Evolutionary conservation across 2,888 invertebrate species (phyloP).

Genomic region (Drosophila seclusa): DNA sequence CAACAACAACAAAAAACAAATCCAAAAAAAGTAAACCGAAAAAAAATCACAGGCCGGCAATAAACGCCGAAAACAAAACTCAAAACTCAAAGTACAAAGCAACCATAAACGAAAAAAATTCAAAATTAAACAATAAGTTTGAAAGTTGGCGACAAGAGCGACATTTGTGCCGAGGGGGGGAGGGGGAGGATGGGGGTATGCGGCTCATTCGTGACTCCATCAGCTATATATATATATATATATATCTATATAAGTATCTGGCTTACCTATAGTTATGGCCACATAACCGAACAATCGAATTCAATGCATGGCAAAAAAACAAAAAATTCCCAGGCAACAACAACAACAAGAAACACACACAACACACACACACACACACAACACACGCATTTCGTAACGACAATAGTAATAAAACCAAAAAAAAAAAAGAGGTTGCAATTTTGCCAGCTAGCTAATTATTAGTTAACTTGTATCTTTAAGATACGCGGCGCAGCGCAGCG

Average conservation of each 20-base stretch:
- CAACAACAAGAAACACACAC: conserved; percentile 22
- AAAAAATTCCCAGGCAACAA: conserved; percentile 55
- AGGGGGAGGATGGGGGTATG: background rate
- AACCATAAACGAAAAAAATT: conserved; percentile 56
- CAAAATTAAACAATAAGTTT: conserved; percentile 73
- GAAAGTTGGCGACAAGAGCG: conserved; percentile 52
- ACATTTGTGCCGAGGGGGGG: background rate
- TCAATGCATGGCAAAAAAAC: conserved; percentile 45
- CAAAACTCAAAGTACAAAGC: conserved; percentile 74
- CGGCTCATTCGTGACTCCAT: conserved; percentile 28
- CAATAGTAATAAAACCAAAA: conserved; percentile 1
- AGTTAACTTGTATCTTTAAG: conserved; percentile 81
- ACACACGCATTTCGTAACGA: conserved; percentile 70
- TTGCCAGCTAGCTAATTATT: conserved; percentile 73
- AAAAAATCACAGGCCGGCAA: conserved; percentile 72
- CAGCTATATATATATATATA: background rate
- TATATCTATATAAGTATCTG: conserved; percentile 13
- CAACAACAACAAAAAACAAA: background rate
- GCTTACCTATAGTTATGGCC: conserved; percentile 21
- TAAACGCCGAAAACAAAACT: conserved; percentile 63
- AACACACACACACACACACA: conserved; percentile 17
- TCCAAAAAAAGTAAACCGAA: conserved; percentile 6
- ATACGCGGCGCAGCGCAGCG: conserved; percentile 59
- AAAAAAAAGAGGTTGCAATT: conserved; percentile 61
- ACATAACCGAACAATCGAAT: conserved; percentile 64